phyloP scores from a whole-genome alignment of 2,888 invertebrate genomes.

The Patella caerulea region DNA sequence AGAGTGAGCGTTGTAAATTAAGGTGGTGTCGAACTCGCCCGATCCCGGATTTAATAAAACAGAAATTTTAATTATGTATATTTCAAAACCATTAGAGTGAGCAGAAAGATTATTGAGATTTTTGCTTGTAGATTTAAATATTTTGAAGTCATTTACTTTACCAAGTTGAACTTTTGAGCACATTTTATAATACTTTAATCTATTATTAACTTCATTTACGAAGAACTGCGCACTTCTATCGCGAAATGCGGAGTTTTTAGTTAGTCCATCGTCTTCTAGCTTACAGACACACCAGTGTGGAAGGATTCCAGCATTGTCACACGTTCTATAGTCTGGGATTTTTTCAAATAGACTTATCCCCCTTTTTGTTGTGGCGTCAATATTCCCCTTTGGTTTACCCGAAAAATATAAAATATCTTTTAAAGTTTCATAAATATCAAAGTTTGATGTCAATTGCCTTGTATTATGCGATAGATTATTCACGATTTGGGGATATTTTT shows the following conservation, averaged over 20 bases:
- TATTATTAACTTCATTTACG: conserved; percentile 22
- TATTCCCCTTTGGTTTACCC: conserved; percentile 64
- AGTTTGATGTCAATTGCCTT: conserved; percentile 82
- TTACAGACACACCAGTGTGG: conserved; percentile 92
- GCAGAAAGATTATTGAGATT: neutral
- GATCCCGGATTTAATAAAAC: conserved; percentile 75
- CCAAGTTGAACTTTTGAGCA: neutral
- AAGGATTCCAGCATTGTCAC: conserved; percentile 82
- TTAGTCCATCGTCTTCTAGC: conserved; percentile 75
- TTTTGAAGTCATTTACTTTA: conserved; percentile 73
- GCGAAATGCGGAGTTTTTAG: too few species aligned
- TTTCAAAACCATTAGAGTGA: too few species aligned
- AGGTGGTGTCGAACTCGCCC: conserved; percentile 84
- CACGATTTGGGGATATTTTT: conserved; percentile 77
- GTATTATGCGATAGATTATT: conserved; percentile 79
- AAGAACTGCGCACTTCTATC: too few species aligned
- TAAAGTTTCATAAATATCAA: conserved; percentile 84
- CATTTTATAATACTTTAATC: conserved; percentile 24
- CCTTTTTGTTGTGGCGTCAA: conserved; percentile 17
- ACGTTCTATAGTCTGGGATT: conserved; percentile 81
- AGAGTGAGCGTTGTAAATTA: too few species aligned
- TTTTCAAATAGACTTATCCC: conserved; percentile 81
- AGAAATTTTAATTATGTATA: too few species aligned
- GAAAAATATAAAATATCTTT: conserved; percentile 23
- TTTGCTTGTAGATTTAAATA: conserved; percentile 81